A percentile compares a stretch with the other conserved stretches of the same genome.
Evolutionary conservation across 2,113 vertebrate genomes (phyloP).

Genomic region (Lepus timidus): DNA sequence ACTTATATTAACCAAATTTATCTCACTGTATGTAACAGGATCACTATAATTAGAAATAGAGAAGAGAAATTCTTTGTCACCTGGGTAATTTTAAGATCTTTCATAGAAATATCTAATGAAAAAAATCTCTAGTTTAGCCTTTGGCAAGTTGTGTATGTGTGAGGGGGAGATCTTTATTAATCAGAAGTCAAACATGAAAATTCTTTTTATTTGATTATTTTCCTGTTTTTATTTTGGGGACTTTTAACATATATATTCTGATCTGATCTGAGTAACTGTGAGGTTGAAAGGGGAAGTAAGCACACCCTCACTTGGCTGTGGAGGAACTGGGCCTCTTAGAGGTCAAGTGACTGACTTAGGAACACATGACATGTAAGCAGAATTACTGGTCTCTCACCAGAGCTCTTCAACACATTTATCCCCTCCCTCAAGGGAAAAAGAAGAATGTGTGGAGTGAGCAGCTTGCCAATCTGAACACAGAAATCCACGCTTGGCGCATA

Average conservation of each 20-base stretch:
- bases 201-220: background rate
- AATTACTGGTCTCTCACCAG: background rate
- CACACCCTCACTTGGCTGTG: background rate
- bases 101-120: slow-evolving; percentile 37
- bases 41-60: background rate
- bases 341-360: slow-evolving; percentile 48
- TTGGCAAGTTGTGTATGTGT: background rate
- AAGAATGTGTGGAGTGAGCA: background rate
- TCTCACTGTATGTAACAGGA: background rate
- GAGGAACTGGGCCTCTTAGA: background rate
- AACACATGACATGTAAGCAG: background rate
- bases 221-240: slow-evolving; percentile 52
- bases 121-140: background rate
- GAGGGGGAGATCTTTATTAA: background rate
- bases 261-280: background rate
- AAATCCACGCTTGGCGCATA: background rate
- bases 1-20: slow-evolving; percentile 48
- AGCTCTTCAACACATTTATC: background rate
- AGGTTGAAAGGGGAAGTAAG: slow-evolving; percentile 47
- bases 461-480: background rate
- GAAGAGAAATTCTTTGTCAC: background rate
- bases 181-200: background rate
- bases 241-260: background rate
- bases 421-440: background rate
- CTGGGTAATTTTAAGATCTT: background rate